Conservation (phyloP, 2,888 invertebrate genomes). For the Idaea dimidiata region DNA sequence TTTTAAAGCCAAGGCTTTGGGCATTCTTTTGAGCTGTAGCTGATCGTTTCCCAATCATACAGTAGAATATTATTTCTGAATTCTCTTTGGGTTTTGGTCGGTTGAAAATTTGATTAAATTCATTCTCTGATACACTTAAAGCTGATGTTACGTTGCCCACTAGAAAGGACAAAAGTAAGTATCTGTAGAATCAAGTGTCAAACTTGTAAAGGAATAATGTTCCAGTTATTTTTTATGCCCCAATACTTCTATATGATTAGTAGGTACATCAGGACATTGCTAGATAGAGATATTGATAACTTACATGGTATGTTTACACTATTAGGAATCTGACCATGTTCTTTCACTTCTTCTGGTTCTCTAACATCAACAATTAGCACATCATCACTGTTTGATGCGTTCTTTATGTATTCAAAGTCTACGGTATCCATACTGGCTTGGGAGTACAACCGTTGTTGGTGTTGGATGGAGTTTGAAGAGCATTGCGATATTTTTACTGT, state of each 20-base stretch:
- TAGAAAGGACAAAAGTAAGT: constrained; percentile 46
- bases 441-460: constrained; percentile 39
- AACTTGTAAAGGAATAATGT: no score
- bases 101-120: constrained; percentile 80
- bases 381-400: constrained; percentile 44
- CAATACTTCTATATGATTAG: not conserved
- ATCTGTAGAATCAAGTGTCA: not conserved
- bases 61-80: constrained; percentile 84
- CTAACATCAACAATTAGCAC: constrained; percentile 87
- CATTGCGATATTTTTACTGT: constrained; percentile 3
- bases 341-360: constrained; percentile 85
- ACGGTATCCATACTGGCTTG: constrained; percentile 47
- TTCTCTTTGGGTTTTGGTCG: constrained; percentile 80
- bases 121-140: constrained; percentile 65
- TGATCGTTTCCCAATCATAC: constrained; percentile 85
- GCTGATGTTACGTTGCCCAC: constrained; percentile 75
- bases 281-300: constrained; percentile 30
- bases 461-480: constrained; percentile 13
- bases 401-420: constrained; percentile 69
- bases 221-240: no score
- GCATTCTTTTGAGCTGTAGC: constrained; percentile 82
- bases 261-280: no score
- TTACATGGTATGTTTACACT: constrained; percentile 89
- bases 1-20: constrained; percentile 79
- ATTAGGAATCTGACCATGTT: constrained; percentile 86